A percentile compares a stretch with the other conserved stretches of the same genome.
These are phyloP conservation scores for Sparus aurata DNA, from an alignment of 2,797 vertebrate species.

Conservation along the genomic window DNA sequence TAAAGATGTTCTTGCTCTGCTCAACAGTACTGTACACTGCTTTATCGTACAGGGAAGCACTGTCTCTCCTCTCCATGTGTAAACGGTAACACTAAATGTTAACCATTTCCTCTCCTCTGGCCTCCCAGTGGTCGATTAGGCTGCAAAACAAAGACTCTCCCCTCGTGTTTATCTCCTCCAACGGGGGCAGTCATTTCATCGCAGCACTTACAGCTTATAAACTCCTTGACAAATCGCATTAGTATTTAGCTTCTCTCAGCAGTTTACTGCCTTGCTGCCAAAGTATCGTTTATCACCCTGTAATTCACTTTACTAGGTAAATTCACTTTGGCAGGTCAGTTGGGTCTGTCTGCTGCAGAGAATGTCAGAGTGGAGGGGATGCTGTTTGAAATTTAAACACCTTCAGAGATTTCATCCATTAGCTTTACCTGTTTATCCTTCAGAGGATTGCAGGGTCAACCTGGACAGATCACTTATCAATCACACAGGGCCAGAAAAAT, in stretches of 20 bases:
- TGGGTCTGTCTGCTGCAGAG: constrained; percentile 66
- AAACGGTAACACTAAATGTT: constrained; percentile 40
- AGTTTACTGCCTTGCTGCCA: constrained; percentile 82
- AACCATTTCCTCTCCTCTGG: constrained; percentile 63
- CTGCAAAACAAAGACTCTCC: constrained; percentile 77
- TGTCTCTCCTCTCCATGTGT: constrained; percentile 20
- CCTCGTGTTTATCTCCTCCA: constrained; percentile 82
- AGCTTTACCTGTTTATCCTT: constrained; percentile 6
- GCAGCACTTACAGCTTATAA: constrained; percentile 87
- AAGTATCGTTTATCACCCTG: constrained; percentile 85
- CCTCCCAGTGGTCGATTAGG: constrained; percentile 64
- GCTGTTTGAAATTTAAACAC: constrained; percentile 58
- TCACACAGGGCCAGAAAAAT: not conserved
- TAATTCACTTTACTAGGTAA: constrained; percentile 86
- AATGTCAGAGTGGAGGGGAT: constrained; percentile 43
- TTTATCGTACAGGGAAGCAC: constrained; percentile 28
- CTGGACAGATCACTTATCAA: not conserved
- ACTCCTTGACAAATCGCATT: constrained; percentile 86
- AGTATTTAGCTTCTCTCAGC: constrained; percentile 87
- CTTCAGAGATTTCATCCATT: constrained; percentile 16
- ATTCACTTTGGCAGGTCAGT: constrained; percentile 80
- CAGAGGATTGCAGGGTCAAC: not conserved
- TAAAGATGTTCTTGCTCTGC: constrained; percentile 52
- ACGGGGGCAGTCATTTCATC: constrained; percentile 85
- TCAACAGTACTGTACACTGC: constrained; percentile 24